phyloP scores from a whole-genome alignment of 2,797 vertebrate genomes.

The Acrocephalus scirpaceus region DNA sequence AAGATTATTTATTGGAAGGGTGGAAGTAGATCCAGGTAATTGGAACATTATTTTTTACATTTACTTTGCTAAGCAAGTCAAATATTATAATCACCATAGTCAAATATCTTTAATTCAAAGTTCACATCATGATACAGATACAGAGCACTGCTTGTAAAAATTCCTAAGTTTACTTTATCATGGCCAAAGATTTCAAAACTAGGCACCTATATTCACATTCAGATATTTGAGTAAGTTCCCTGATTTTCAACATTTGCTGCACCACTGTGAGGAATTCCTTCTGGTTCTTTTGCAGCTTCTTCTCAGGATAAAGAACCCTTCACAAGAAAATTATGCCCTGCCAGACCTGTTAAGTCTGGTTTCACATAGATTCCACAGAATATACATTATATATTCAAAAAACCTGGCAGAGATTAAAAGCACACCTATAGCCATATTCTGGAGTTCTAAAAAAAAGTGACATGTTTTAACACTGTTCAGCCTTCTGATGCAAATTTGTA shows the following conservation, averaged over 20 bases:
- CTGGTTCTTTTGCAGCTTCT: background rate
- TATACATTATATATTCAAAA: background rate
- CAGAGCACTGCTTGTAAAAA: background rate
- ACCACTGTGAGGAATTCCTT: background rate
- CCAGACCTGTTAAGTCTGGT: background rate
- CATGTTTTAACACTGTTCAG: background rate
- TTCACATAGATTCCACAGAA: background rate
- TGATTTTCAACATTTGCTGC: background rate
- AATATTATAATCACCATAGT: background rate
- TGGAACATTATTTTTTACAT: background rate
- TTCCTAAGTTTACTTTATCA: background rate
- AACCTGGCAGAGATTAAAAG: background rate
- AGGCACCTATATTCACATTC: background rate
- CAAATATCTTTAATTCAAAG: background rate
- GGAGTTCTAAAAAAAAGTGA: background rate
- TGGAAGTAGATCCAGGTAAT: background rate
- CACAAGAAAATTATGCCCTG: conserved; percentile 3
- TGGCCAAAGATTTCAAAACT: background rate
- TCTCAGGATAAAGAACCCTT: background rate
- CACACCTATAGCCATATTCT: background rate
- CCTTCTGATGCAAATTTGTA: background rate
- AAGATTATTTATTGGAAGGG: background rate
- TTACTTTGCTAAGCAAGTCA: background rate
- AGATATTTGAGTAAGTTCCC: background rate
- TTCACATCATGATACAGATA: background rate